A percentile compares a stretch with the other conserved stretches of the same genome.
Evolutionary conservation across 2,888 invertebrate species (phyloP).

Genomic region (Diploptera punctata): DNA sequence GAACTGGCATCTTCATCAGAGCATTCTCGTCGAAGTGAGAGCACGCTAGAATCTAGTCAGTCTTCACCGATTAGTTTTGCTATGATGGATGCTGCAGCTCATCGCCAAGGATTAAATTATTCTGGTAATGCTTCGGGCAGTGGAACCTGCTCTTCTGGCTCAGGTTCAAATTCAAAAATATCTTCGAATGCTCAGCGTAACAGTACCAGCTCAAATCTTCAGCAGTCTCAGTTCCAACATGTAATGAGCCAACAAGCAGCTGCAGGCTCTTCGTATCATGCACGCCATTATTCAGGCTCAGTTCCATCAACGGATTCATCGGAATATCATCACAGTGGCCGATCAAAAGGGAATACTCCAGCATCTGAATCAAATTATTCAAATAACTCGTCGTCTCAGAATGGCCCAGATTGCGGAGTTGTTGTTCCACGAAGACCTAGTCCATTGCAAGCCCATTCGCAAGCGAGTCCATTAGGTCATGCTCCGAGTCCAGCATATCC

Average conservation of each 20-base stretch:
- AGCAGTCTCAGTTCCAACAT: slow-evolving; percentile 43
- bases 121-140: slow-evolving; percentile 53
- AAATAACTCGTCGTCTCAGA: slow-evolving; percentile 64
- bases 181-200: slow-evolving; percentile 36
- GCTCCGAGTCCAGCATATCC: slow-evolving; percentile 83
- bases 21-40: slow-evolving; percentile 49
- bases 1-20: slow-evolving; percentile 61
- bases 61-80: slow-evolving; percentile 80
- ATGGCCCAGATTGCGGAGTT: slow-evolving; percentile 70
- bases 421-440: slow-evolving; percentile 73
- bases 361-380: slow-evolving; percentile 36
- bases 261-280: slow-evolving; percentile 30
- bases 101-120: slow-evolving; percentile 61
- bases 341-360: slow-evolving; percentile 20
- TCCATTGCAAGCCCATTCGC: slow-evolving; percentile 71
- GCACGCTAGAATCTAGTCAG: slow-evolving; percentile 65
- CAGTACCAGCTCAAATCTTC: slow-evolving; percentile 30
- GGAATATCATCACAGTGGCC: slow-evolving; percentile 38
- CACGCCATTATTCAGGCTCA: slow-evolving; percentile 37
- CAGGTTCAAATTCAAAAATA: slow-evolving; percentile 35
- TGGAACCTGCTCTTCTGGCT: slow-evolving; percentile 15
- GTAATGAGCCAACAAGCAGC: slow-evolving; percentile 41
- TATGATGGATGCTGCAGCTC: slow-evolving; percentile 66
- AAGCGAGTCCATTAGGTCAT: slow-evolving; percentile 75
- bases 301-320: slow-evolving; percentile 6